Conservation (phyloP, 2,113 vertebrate genomes). For the Perca schrenkii region DNA sequence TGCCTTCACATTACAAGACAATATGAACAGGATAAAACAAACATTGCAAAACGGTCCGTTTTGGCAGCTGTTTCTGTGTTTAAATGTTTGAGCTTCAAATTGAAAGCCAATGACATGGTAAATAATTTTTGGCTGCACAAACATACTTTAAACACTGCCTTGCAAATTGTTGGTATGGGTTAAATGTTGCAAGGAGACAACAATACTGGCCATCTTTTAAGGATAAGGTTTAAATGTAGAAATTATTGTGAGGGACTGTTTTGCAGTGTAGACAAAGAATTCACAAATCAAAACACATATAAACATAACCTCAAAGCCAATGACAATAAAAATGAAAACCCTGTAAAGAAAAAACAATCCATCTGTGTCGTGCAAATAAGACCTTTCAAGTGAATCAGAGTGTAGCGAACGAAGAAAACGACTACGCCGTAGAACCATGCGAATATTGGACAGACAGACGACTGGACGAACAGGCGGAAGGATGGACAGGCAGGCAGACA, state of each 20-base stretch:
- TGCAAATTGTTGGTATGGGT: neutral
- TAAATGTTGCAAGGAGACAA: slow-evolving; percentile 3
- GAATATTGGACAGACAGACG: slow-evolving; percentile 79
- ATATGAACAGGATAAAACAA: slow-evolving; percentile 50
- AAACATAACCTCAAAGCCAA: slow-evolving; percentile 46
- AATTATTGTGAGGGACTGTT: slow-evolving; percentile 24
- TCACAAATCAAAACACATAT: slow-evolving; percentile 38
- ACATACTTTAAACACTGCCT: neutral
- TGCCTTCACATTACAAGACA: slow-evolving; percentile 59
- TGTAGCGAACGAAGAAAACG: slow-evolving; percentile 69
- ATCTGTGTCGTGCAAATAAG: slow-evolving; percentile 72
- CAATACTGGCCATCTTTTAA: neutral
- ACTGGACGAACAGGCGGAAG: slow-evolving; percentile 77
- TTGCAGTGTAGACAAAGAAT: slow-evolving; percentile 69
- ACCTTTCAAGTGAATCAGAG: slow-evolving; percentile 77
- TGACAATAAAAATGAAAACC: slow-evolving; percentile 52
- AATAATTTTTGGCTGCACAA: neutral
- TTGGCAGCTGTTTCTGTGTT: slow-evolving; percentile 11
- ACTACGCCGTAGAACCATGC: slow-evolving; percentile 79
- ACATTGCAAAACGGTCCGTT: slow-evolving; percentile 71
- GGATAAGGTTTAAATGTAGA: neutral
- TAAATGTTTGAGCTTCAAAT: neutral
- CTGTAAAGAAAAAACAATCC: slow-evolving; percentile 65
- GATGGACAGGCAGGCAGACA: slow-evolving; percentile 81
- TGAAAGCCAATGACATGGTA: neutral